Evolutionary conservation across 2,113 vertebrate species (phyloP).

Genomic region (Neogale vison): DNA sequence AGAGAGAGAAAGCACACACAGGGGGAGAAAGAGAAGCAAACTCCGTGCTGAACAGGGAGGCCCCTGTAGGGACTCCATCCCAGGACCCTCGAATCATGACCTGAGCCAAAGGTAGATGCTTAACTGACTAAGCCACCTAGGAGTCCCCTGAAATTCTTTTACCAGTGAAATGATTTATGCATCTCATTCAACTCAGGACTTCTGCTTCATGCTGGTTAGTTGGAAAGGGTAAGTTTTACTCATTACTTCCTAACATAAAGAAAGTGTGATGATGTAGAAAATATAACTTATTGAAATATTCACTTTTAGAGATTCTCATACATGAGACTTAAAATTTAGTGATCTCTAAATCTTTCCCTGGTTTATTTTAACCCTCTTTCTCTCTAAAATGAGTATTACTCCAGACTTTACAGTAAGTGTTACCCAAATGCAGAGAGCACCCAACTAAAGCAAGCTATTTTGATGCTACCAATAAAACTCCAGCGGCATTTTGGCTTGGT

Average conservation of each 20-base stretch:
- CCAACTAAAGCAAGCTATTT: neutral
- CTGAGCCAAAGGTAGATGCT: neutral
- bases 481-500: neutral
- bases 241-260: constrained; percentile 39
- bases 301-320: constrained; percentile 35
- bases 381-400: constrained; percentile 19
- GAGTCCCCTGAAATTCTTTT: neutral
- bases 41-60: neutral
- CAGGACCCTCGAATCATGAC: neutral
- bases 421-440: neutral
- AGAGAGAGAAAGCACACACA: neutral
- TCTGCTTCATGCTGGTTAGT: constrained; percentile 5
- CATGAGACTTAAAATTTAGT: constrained; percentile 18
- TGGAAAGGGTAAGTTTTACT: constrained; percentile 18
- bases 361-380: neutral
- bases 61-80: neutral
- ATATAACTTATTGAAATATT: constrained; percentile 43
- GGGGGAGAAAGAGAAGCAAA: neutral
- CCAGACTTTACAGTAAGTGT: neutral
- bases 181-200: neutral
- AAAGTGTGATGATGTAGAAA: constrained; percentile 39
- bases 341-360: neutral
- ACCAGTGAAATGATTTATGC: neutral
- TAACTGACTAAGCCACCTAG: too few relatives aligned
- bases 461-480: neutral